Base-by-base conservation (phyloP, 1,140 invertebrate genomes). In the Apis laboriosa region DNA sequence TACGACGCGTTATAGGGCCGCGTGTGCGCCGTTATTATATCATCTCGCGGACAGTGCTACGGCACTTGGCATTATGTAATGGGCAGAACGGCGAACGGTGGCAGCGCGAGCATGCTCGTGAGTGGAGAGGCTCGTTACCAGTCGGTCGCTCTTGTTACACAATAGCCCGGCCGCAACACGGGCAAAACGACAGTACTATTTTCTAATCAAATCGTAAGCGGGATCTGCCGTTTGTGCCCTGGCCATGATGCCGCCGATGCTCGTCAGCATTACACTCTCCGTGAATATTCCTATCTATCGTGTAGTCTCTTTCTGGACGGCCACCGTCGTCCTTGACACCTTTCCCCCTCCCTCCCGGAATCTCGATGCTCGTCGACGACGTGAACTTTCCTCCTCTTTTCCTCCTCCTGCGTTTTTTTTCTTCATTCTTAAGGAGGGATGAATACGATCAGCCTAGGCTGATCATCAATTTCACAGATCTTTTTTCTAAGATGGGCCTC, bases 321-420 rank as follows among this genome's bases (percentile, higher is more conserved):
- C 55, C 58, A 17, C 60, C 34, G 51, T 83, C 90, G 91, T 92
- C 92, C 92, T 93, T 93, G 92, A 93, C 92, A 93, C 82, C 89
- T 89, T 93, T 79, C 82, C 55, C 80, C 34, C 43, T 28, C 75
- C 61, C 19, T 71, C 64, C 60, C 53, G 73, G 19, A 58, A 24
- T 15, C 55, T 24, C 43, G 49, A 43, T 15, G n/a, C 58, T 58
- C 63, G 60, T 43, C 63, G 61, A 78, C 81, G 76, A 60, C 72
- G 68, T 24, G 24, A 43, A 43, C 34, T 43, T 43, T 43, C 3
- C 34, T 4, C 34, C 34, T 34, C 34, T 34, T 2, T 4, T 4
- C 4, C 34, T 43, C 34, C 34, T 43, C 34, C 34, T 43, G 5
- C 34, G 34, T 34, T 34, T 34, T 28, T 28, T 34, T 34, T 34